Conservation (phyloP, 2,888 invertebrate genomes). For the Falcaria lacertinaria region DNA sequence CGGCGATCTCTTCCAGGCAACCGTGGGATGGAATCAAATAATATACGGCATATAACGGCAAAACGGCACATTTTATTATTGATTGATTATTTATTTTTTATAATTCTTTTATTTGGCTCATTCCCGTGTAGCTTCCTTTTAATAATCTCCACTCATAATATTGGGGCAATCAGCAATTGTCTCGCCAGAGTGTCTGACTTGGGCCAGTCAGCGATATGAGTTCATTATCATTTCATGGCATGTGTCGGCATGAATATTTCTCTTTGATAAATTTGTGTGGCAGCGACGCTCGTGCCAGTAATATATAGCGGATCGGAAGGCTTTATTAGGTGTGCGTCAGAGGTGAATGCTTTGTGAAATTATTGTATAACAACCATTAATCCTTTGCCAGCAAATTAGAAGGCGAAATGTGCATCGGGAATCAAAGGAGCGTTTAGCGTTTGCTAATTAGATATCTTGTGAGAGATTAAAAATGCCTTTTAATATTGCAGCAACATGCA, state of each 20-base stretch:
- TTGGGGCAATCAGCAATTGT: not conserved
- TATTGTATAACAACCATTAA: conserved; percentile 21
- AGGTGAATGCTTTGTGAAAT: conserved; percentile 38
- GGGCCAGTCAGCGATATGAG: conserved; percentile 39
- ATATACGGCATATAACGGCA: no score
- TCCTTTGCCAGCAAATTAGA: conserved; percentile 14
- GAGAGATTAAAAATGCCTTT: not conserved
- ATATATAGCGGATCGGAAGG: conserved; percentile 25
- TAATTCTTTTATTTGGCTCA: no score
- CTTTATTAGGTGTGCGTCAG: conserved; percentile 53
- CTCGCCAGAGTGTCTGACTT: conserved; percentile 12
- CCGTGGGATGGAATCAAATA: no score
- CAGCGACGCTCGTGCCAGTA: conserved; percentile 32
- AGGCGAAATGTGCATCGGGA: conserved; percentile 1
- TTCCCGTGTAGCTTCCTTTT: no score
- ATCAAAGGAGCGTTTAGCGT: not conserved
- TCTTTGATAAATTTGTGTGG: conserved; percentile 73
- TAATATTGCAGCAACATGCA: no score
- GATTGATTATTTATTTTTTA: no score
- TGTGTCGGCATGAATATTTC: conserved; percentile 77
- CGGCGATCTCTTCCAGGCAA: no score
- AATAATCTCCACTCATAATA: no score
- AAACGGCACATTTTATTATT: no score
- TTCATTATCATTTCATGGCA: conserved; percentile 77
- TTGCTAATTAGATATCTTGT: not conserved